Percentiles rank a stretch among this genome's conserved stretches.
Conservation (phyloP, 2,888 invertebrate genomes). For the Caenorhabditis wallacei region DNA sequence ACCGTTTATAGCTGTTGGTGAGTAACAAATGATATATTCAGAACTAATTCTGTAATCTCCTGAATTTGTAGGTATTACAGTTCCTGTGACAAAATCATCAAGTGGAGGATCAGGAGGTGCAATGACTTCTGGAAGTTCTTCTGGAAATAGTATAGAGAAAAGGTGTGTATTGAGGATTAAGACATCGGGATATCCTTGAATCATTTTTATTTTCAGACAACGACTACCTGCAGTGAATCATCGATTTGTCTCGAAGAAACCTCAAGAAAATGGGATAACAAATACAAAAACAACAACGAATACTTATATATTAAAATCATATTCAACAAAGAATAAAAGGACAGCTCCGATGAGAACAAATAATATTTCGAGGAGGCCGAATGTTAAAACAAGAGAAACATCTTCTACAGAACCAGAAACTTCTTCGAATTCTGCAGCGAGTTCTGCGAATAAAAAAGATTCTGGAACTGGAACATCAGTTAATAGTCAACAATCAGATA, state of each 20-base stretch:
- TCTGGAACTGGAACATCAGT: conserved; percentile 56
- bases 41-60: no score
- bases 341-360: conserved; percentile 3
- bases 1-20: conserved; percentile 7
- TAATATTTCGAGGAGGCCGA: background rate
- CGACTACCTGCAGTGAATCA: conserved; percentile 2
- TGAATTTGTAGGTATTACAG: no score
- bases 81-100: conserved; percentile 9
- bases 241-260: conserved; percentile 12
- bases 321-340: background rate
- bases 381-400: background rate
- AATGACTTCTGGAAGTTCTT: conserved; percentile 23
- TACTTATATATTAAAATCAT: conserved; percentile 23
- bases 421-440: conserved; percentile 15
- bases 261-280: conserved; percentile 21
- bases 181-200: no score
- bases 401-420: background rate
- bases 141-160: conserved; percentile 53
- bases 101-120: background rate
- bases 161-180: conserved; percentile 18
- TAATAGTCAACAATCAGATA: conserved; percentile 45
- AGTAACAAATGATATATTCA: background rate
- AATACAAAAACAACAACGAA: background rate
- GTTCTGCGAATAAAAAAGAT: conserved; percentile 16
- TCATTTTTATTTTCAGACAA: conserved; percentile 33